phyloP scores from a whole-genome alignment of 2,888 invertebrate genomes.

The Urechis unicinctus region DNA sequence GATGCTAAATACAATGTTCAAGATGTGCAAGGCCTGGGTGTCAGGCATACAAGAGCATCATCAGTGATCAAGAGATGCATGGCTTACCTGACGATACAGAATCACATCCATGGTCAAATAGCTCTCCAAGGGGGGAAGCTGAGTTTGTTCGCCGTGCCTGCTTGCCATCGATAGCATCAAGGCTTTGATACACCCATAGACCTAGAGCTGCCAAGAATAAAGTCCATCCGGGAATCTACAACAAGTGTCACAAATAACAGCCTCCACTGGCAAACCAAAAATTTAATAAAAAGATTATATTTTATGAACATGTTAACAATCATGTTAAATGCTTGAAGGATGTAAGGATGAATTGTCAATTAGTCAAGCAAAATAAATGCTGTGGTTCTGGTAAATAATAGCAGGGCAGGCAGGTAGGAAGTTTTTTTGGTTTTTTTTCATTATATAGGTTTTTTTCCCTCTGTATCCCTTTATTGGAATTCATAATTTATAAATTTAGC shows the following conservation, averaged over 20 bases:
- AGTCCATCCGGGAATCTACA: conserved; percentile 78
- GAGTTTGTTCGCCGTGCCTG: conserved; percentile 92
- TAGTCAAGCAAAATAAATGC: too few species aligned
- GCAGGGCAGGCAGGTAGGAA: too few species aligned
- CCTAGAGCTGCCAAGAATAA: conserved; percentile 87
- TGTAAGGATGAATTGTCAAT: too few species aligned
- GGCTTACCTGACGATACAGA: conserved; percentile 74
- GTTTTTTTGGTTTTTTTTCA: too few species aligned
- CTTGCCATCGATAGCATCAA: conserved; percentile 99
- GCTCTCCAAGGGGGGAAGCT: conserved; percentile 88
- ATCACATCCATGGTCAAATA: conserved; percentile 99
- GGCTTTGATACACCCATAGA: conserved; percentile 91
- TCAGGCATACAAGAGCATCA: neutral
- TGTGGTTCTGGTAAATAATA: too few species aligned
- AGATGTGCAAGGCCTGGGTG: neutral
- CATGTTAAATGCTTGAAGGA: neutral
- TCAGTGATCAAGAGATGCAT: neutral
- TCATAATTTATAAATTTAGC: too few species aligned
- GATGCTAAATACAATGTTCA: neutral
- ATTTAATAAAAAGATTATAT: neutral
- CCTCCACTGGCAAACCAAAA: neutral
- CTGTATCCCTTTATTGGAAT: too few species aligned
- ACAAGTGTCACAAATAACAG: neutral
- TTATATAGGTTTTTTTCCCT: too few species aligned
- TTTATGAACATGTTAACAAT: neutral